Evolutionary conservation across 2,113 vertebrate species (phyloP), one percentile per base, ranked within the genome.

Genomic region (Sinocyclocheilus grahami): DNA sequence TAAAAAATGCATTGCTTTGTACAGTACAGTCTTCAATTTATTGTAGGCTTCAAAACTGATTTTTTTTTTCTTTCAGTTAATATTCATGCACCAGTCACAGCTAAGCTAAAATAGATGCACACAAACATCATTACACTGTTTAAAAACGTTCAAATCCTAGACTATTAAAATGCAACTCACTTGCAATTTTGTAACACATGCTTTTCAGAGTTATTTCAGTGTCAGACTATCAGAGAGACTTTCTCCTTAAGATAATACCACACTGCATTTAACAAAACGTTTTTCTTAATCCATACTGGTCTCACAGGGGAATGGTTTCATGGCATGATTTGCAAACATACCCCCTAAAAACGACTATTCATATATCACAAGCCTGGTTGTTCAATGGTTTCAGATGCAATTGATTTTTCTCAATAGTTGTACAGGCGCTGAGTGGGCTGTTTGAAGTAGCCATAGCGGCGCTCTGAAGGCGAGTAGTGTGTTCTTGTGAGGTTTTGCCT

Each of bases 341-440:
- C 39, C 55, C 58, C 78, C 22, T 55, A 37, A 58, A 78, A 69
- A 8, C 1, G 1, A 69, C 27, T 33, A 33, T 16, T 69, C 9
- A 69, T 30, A 16, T 8, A 69, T 69, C 30, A 69, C 33, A 69
- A 14, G 30, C 1, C 65, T 18, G 2, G 16, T 33, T 69, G 33
- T 11, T 85, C 72, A 62, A 74, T 82, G 79, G 48, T 63, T 46
- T 80, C 12, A 58, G 33, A 27, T 3, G 10, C 24, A n/a, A 9
- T n/a, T 55, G n/a, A 18, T 55, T 22, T 65, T 18, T 53, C 3
- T 94, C 88, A 95, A 91, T 93, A 94, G 92, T 93, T 95, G 91
- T 90, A 93, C 20, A 93, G 87, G 27, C 91, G 93, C 46, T 91
- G 94, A 89, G 84, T 78, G 53, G 94, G 95, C 91, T 94, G 92